These are phyloP conservation scores for Labia minor DNA, from an alignment of 2,888 invertebrate genomes.

Conservation along the genomic window DNA sequence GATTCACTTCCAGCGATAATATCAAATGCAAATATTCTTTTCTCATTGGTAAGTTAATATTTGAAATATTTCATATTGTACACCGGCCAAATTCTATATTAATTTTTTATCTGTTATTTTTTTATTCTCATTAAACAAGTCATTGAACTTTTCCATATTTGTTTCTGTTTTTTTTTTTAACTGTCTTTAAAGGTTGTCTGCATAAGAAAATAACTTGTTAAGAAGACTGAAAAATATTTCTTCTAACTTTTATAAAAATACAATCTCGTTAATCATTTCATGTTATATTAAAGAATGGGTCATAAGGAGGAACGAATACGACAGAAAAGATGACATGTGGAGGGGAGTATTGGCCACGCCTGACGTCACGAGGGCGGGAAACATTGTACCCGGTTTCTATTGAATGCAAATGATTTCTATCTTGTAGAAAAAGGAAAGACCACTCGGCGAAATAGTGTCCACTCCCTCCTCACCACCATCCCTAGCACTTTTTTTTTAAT, in stretches of 20 bases:
- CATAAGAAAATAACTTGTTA: too few relatives aligned
- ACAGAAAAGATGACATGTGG: background rate
- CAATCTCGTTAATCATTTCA: background rate
- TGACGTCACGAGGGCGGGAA: slow-evolving; percentile 5
- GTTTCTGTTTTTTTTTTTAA: background rate
- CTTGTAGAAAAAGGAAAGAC: too few relatives aligned
- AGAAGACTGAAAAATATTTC: too few relatives aligned
- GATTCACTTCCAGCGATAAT: background rate
- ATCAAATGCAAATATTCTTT: background rate
- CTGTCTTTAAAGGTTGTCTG: background rate
- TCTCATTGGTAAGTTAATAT: background rate
- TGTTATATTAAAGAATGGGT: background rate
- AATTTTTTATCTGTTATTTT: background rate
- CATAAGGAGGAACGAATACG: background rate
- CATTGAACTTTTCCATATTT: background rate
- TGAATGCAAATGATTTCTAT: background rate
- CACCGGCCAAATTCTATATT: background rate
- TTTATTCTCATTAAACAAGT: background rate
- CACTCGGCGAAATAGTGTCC: too few relatives aligned
- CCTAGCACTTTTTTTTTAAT: too few relatives aligned
- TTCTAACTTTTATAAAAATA: too few relatives aligned
- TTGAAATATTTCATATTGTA: background rate
- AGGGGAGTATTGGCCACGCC: background rate
- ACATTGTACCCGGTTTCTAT: background rate
- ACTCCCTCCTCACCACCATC: too few relatives aligned